These are phyloP conservation scores for Hemithea aestivaria DNA, from an alignment of 2,888 invertebrate species.

Conservation along the genomic window DNA sequence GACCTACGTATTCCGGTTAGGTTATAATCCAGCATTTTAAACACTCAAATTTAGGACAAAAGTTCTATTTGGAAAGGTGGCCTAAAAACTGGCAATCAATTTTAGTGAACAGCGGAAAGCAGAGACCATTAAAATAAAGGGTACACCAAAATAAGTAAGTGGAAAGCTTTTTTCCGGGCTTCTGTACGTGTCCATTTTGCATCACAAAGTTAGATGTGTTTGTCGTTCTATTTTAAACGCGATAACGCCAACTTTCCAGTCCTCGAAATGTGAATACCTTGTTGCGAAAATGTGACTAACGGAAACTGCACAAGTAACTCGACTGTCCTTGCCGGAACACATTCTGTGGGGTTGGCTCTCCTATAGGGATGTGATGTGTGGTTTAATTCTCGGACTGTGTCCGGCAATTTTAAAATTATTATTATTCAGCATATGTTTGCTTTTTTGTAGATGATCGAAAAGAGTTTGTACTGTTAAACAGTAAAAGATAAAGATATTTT, in stretches of 20 bases:
- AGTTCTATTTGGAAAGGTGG: not conserved
- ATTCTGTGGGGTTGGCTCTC: constrained; percentile 33
- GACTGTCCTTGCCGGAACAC: constrained; percentile 58
- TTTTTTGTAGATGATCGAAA: no score
- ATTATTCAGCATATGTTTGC: no score
- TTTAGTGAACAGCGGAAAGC: constrained; percentile 4
- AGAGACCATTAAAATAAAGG: constrained; percentile 25
- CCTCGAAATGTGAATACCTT: constrained; percentile 79
- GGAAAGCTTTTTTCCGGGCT: constrained; percentile 38
- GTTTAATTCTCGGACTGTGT: no score
- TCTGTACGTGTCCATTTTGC: constrained; percentile 65
- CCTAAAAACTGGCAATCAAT: not conserved
- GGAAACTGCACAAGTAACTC: constrained; percentile 76
- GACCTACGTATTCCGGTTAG: no score
- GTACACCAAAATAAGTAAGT: constrained; percentile 38
- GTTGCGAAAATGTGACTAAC: constrained; percentile 79
- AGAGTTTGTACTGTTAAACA: no score
- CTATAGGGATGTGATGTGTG: constrained; percentile 3
- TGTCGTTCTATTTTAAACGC: constrained; percentile 77
- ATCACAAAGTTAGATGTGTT: constrained; percentile 76
- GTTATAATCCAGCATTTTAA: no score
- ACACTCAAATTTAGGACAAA: no score
- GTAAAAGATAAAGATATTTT: no score
- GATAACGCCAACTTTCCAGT: constrained; percentile 77
- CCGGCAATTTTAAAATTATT: no score